Base-by-base conservation (phyloP, 2,113 vertebrate genomes). In the Centrocercus urophasianus region DNA sequence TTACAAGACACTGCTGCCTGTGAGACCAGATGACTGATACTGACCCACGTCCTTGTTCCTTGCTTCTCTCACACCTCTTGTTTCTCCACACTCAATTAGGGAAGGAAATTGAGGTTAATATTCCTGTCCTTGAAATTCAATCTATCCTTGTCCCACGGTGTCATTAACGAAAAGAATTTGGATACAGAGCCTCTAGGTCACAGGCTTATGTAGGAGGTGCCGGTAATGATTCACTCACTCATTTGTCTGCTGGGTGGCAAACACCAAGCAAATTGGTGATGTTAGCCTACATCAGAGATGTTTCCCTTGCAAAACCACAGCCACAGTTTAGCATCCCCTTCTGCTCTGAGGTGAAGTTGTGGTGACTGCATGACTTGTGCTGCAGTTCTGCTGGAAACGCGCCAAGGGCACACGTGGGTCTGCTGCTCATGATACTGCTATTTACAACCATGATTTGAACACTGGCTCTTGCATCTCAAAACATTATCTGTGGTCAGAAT, bases 31-130 rank as follows among this genome's bases (percentile, higher is more conserved):
- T 50, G 78, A 96, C 91, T 34, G 61, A 59, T 94, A 91, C 94
- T 74, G 83, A 91, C 73, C 85, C 89, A 66, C 72, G 77, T 80
- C 83, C 80, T 94, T 78, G 80, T 94, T 95, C 94, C 83, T 48
- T 42, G 43, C 65, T 90, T 88, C 73, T 54, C 36, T 78, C 91
- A 81, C 0, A 6, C 57, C 65, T 78, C 85, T 93, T 93, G 83
- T 93, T 95, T 90, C 91, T 96, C 72, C 83, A 95, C 94, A 88
- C 89, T 91, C 86, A 91, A 81, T 96, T 95, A 97, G 86, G 52
- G 79, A 77, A 95, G 89, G 88, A 91, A 95, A 97, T 91, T 91
- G 91, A 95, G 79, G 94, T 96, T 96, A 97, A 96, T 95, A 95
- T 81, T 93, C 72, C 69, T 3, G n/a, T 90, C 93, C 76, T 90